Evolutionary conservation across 2,113 vertebrate species (phyloP).

Genomic region (Nycticebus coucang): DNA sequence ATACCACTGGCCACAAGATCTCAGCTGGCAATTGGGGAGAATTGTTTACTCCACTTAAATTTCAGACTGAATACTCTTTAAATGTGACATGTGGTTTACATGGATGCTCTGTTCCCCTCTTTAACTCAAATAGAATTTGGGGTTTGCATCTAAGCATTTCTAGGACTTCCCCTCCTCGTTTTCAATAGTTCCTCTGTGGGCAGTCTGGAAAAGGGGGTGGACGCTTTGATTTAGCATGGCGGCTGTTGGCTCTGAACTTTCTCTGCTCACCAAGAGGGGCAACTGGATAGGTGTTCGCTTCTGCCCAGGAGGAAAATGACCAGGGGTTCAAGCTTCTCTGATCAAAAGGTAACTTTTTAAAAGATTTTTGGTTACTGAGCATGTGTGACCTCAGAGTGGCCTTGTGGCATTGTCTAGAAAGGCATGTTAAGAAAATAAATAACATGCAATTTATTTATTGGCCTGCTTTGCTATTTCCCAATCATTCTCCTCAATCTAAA

Average conservation of each 20-base stretch:
- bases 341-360: background rate
- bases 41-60: background rate
- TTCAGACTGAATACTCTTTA: background rate
- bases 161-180: background rate
- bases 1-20: background rate
- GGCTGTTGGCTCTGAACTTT: background rate
- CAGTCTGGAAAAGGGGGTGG: background rate
- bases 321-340: background rate
- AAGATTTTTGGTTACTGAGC: background rate
- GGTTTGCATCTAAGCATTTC: background rate
- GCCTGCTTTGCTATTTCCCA: conserved; percentile 62
- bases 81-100: background rate
- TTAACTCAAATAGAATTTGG: background rate
- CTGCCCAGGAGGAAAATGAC: background rate
- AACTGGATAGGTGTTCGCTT: background rate
- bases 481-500: conserved; percentile 19
- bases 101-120: background rate
- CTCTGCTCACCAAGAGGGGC: background rate
- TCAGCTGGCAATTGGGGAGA: background rate
- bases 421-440: conserved; percentile 63
- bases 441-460: conserved; percentile 67
- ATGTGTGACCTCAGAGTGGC: conserved; percentile 39
- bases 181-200: background rate
- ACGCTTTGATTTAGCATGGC: background rate
- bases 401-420: conserved; percentile 21